Evolutionary conservation across 1,140 invertebrate genomes (phyloP).

Genomic region (Cyclargus thomasi): DNA sequence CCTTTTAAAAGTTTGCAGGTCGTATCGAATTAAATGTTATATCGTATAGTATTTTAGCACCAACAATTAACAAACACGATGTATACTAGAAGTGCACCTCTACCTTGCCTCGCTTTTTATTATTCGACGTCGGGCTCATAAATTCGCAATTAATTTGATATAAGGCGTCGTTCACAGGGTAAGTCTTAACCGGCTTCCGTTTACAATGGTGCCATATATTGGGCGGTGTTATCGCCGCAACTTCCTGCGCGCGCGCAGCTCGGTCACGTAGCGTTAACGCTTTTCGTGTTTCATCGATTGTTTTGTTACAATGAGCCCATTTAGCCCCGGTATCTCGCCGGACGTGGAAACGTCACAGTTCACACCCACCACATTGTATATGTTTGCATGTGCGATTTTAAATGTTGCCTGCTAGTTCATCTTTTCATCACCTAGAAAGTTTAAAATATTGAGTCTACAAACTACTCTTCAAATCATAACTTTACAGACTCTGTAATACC

Average conservation of each 20-base stretch:
- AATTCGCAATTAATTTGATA: too few relatives aligned
- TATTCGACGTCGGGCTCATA: too few relatives aligned
- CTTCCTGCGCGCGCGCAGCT: conserved; percentile 30
- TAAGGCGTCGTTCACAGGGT: too few relatives aligned
- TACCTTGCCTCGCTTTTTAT: too few relatives aligned
- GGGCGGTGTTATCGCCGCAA: conserved; percentile 32
- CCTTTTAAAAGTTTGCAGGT: too few relatives aligned
- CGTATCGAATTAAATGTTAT: too few relatives aligned
- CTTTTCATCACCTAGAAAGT: background rate
- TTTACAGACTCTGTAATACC: too few relatives aligned
- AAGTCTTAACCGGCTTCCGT: conserved; percentile 19
- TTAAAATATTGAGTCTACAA: too few relatives aligned
- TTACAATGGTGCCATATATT: conserved; percentile 24
- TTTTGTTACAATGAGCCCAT: conserved; percentile 29
- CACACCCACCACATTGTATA: background rate
- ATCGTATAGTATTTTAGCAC: too few relatives aligned
- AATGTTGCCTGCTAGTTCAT: background rate
- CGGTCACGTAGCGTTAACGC: conserved; percentile 37
- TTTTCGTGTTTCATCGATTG: conserved; percentile 27
- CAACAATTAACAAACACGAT: too few relatives aligned
- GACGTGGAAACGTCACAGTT: conserved; percentile 25
- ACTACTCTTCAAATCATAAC: too few relatives aligned
- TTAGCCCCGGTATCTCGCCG: conserved; percentile 31
- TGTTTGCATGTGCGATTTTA: background rate
- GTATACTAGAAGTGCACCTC: too few relatives aligned